These are phyloP conservation scores for Clarias laeviceps DNA, from an alignment of 2,797 vertebrate species.

Conservation along the genomic window DNA sequence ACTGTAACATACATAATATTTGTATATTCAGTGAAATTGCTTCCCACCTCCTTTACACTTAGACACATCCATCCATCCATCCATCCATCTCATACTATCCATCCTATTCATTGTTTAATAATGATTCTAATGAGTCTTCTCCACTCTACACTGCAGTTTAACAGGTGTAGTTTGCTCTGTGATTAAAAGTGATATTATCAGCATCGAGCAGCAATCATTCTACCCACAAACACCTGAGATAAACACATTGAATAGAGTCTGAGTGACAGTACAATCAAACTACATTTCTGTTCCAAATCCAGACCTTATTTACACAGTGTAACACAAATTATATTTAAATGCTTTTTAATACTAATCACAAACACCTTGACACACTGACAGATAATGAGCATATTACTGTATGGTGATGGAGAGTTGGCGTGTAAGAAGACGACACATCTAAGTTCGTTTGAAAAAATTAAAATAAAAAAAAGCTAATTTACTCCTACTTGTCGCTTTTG, in stretches of 20 bases:
- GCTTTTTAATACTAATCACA: slow-evolving; percentile 39
- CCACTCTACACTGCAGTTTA: background rate
- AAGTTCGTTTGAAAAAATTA: slow-evolving; percentile 41
- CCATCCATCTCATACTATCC: background rate
- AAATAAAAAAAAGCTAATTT: slow-evolving; percentile 34
- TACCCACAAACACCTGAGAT: slow-evolving; percentile 14
- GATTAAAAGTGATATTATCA: slow-evolving; percentile 1
- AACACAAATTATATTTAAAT: slow-evolving; percentile 21
- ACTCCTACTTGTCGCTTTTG: slow-evolving; percentile 37
- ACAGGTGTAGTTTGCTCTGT: slow-evolving; percentile 1
- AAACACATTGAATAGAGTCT: slow-evolving; percentile 14
- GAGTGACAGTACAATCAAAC: slow-evolving; percentile 22
- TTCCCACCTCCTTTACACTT: background rate
- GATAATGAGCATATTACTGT: slow-evolving; percentile 43
- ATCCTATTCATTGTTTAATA: background rate
- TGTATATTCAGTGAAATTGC: background rate
- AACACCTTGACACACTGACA: slow-evolving; percentile 30
- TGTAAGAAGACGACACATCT: slow-evolving; percentile 46
- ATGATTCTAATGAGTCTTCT: slow-evolving; percentile 23
- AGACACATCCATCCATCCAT: background rate
- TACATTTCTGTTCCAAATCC: slow-evolving; percentile 19
- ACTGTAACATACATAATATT: background rate
- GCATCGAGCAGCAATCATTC: slow-evolving; percentile 21
- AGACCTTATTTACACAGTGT: slow-evolving; percentile 37
- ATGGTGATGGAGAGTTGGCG: slow-evolving; percentile 39